Evolutionary conservation across 2,113 vertebrate species (phyloP), one percentile per base, ranked within the genome.

Genomic region (Australoheros scitulus): DNA sequence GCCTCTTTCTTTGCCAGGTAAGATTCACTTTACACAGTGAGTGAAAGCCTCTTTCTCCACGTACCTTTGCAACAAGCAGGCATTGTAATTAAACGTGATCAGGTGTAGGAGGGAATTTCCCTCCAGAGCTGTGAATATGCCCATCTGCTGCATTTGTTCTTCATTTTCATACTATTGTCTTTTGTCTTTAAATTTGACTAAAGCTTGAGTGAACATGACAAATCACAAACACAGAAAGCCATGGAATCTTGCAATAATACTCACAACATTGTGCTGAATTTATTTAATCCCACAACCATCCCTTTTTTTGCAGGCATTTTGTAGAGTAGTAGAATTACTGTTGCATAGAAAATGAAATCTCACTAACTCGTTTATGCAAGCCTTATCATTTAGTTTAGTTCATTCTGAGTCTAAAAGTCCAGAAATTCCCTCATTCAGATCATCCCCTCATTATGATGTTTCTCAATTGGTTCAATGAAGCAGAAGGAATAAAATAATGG

Each of bases 1-100:
- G 97, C 98, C 1, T 99, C 98, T 7, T 99, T 99, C 96, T 99
- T 99, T 41, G 98, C 97, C 94, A 97, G 98, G 98, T 99, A 96
- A 96, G 92, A 80, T 36, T 57, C 36, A 32, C 18, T 29, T 72
- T 24, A 57, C 8, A 3, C 41, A 7, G 56, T 70, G 41, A 32
- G n/a, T 65, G 60, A 55, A 26, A 68, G 61, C 14, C 41, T 78
- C 17, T 52, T 47, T 68, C 60, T 57, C 22, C 20, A 11, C 24
- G 5, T 43, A 41, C 15, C 17, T 38, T 72, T 56, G 34, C 15
- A 57, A 57, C 7, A 64, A 64, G 29, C 38, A 43, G 11, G 0
- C 68, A 72, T 55, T 72, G 47, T 72, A 52, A 72, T 22, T 57
- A 20, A 29, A 59, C 3, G 10, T 61, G 22, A 70, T 59, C 18